Evolutionary conservation across 1,140 invertebrate species (phyloP).

Genomic region (Adoxophyes honmai): DNA sequence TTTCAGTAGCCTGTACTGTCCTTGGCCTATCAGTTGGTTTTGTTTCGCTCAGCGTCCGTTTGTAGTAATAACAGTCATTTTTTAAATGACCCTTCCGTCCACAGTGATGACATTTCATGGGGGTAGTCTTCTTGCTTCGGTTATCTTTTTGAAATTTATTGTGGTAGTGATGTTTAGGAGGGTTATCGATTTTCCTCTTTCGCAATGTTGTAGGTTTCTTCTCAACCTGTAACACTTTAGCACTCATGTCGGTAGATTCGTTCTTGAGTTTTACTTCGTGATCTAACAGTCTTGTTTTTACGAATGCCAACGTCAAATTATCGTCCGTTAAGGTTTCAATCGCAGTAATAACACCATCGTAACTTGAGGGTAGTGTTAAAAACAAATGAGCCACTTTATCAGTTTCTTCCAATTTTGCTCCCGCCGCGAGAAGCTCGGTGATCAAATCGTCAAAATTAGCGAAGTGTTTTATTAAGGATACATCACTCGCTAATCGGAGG

Average conservation of each 20-base stretch:
- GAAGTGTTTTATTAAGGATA: conserved; percentile 48
- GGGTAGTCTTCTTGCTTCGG: conserved; percentile 12
- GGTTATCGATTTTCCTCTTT: background rate
- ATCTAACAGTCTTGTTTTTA: conserved; percentile 58
- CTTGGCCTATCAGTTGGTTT: background rate
- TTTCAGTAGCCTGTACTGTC: conserved; percentile 20
- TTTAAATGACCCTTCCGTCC: conserved; percentile 35
- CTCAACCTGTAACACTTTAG: conserved; percentile 31
- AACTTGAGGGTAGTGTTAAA: conserved; percentile 44
- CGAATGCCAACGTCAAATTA: conserved; percentile 51
- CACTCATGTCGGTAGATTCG: conserved; percentile 33
- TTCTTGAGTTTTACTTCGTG: conserved; percentile 53
- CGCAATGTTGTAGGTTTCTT: background rate
- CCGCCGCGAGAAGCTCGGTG: conserved; percentile 47
- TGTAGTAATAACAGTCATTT: conserved; percentile 29
- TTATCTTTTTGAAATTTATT: background rate
- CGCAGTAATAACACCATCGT: conserved; percentile 54
- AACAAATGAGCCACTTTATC: conserved; percentile 55
- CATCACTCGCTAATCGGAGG: conserved; percentile 54
- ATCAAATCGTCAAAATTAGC: conserved; percentile 54
- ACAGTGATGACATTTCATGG: conserved; percentile 38
- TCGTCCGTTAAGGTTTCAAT: conserved; percentile 58
- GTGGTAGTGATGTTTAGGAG: background rate
- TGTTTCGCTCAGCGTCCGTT: conserved; percentile 15
- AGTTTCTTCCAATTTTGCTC: conserved; percentile 52